Base-by-base conservation (phyloP, 1,140 invertebrate species). In the Diabrotica virgifera region DNA sequence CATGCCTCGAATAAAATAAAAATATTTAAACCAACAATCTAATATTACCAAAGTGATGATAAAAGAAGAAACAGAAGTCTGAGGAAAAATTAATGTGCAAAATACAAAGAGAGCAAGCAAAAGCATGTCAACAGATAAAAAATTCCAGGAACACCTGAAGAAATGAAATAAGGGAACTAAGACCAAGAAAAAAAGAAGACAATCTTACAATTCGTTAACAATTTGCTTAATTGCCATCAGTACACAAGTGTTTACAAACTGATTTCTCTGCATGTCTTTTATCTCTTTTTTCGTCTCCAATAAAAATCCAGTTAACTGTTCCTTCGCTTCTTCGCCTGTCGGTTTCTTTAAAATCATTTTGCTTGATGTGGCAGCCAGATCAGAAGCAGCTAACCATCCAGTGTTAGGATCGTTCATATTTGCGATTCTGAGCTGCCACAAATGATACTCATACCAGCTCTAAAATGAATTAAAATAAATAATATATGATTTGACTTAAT, bases 181-280 rank as follows among this genome's bases (percentile, higher is more conserved):
- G 24, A 24, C 4, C 4, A 24, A 24, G 24, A 24, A 24, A 24
- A 24, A 24, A 24, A 24, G 24, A 24, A 24, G 24, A 4, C 24
- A 24, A 24, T 24, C 60, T 54, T n/a, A 62, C 60, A 57, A 63
- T n/a, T 63, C 62, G 35, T 46, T 50, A 63, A 63, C 36, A 3
- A 63, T 40, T 52, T 63, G 53, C 40, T 63, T 63, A 9, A 63
- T 58, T 9, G 62, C 62, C 62, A 63, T 52, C 38, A 63, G 35
- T 24, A 52, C 62, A 50, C 62, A 63, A 24, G 55, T 57, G 35
- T 63, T 63, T 6, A 63, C 12, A 24, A 63, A 63, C 2, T 55
- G 11, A 14, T 36, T 62, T 11, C 57, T 38, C n/a, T 38, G 12
- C 13, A 36, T 6, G 11, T 36, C n/a, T 38, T 46, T 36, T 0